Base-by-base conservation (phyloP, 35 echinoderm and acorn worm species). In the Strongylocentrotus purpuratus region DNA sequence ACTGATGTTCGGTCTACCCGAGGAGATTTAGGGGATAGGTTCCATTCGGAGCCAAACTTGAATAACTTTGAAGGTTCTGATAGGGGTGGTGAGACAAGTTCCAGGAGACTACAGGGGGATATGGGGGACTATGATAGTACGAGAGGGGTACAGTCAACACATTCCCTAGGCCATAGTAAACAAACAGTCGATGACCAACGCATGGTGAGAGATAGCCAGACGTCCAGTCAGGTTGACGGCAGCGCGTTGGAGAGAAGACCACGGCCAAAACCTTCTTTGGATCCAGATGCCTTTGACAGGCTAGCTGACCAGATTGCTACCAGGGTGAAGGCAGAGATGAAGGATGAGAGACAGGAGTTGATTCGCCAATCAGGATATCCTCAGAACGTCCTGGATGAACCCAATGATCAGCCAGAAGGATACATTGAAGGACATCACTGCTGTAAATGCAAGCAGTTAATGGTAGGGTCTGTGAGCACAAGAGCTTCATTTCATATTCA, bases 391-490 rank as follows among this genome's bases (percentile, higher is more conserved):
- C 52, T 95, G 33, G 96, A 96, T 22, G 92, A 96, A 52, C 87
- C 93, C 4, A 70, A 94, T 85, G 92, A 92, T 32, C 18, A 92
- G 5, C n/a, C 96, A 22, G 92, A 33, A 9, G 31, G 33, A n/a
- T 32, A 58, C n/a, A 33, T 35, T 58, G 86, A 96, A 92, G 94
- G 90, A 86, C 96, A 97, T 87, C 61, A 95, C 31, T 98, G 97
- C 86, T 47, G 61, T 52, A 97, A 97, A 89, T 98, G 97, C 95
- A 97, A 97, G 33, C 97, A 98, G 86, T n/a, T 96, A 12, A 98
- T 98, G 97, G 97, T 98, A 86, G 96, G 15, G 65, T 78, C 22
- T 28, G 20, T 78, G 20, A n/a, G 28, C 65, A n/a, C n/a, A n/a
- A n/a, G n/a, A n/a, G n/a, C n/a, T n/a, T n/a, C n/a, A n/a, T n/a